phyloP scores from a whole-genome alignment of 2,888 invertebrate genomes.

The Trimorus sp. region DNA sequence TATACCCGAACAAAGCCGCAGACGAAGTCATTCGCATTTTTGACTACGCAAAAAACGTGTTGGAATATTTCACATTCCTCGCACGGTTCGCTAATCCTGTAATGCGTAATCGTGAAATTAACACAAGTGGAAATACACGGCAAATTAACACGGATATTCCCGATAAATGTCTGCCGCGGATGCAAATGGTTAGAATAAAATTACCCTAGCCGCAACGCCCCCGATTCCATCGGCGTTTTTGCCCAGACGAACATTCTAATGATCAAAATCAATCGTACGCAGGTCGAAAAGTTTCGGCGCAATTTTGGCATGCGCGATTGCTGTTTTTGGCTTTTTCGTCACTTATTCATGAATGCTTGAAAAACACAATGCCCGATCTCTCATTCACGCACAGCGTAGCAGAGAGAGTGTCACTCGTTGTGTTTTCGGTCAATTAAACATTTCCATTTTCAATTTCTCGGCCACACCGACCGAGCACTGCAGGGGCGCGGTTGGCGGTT shows the following conservation, averaged over 20 bases:
- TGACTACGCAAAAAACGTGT: slow-evolving; percentile 25
- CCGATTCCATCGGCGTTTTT: no score
- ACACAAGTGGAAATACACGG: slow-evolving; percentile 35
- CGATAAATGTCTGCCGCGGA: slow-evolving; percentile 27
- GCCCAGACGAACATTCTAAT: slow-evolving; percentile 7
- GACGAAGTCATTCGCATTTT: slow-evolving; percentile 33
- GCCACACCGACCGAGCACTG: slow-evolving; percentile 69
- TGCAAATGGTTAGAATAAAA: slow-evolving; percentile 32
- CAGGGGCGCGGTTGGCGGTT: slow-evolving; percentile 74
- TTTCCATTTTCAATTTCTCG: slow-evolving; percentile 80
- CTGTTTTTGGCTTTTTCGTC: slow-evolving; percentile 57
- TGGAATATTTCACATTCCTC: slow-evolving; percentile 45
- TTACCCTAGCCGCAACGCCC: neutral
- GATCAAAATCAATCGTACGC: slow-evolving; percentile 28
- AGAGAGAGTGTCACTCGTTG: no score
- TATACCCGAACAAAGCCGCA: slow-evolving; percentile 27
- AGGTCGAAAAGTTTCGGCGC: slow-evolving; percentile 24
- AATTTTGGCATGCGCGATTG: slow-evolving; percentile 28
- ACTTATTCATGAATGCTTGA: slow-evolving; percentile 58
- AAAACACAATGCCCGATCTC: slow-evolving; percentile 59
- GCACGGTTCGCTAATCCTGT: slow-evolving; percentile 40
- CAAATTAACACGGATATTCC: slow-evolving; percentile 36
- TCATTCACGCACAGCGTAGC: no score
- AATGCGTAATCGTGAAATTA: slow-evolving; percentile 39
- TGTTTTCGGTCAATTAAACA: no score